These are phyloP conservation scores for Hemibagrus wyckioides DNA, from an alignment of 2,113 vertebrate genomes.

Conservation along the genomic window DNA sequence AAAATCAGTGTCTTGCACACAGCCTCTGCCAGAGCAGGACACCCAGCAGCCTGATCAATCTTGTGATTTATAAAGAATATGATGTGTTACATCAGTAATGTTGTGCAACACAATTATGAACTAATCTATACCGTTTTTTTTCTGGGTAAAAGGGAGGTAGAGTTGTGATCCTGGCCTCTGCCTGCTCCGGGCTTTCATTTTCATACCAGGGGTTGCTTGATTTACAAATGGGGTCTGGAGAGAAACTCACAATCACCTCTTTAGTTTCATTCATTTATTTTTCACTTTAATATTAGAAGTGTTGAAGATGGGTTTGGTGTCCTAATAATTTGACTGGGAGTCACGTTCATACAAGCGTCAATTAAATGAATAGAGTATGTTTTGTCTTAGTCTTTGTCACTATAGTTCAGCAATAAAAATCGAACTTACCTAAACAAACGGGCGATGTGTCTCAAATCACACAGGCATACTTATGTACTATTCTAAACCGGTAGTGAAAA, in stretches of 20 bases:
- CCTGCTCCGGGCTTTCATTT: not conserved
- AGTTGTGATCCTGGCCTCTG: not conserved
- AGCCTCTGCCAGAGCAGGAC: conserved; percentile 16
- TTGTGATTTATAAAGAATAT: conserved; percentile 11
- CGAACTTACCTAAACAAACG: not conserved
- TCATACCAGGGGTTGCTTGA: not conserved
- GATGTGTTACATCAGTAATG: conserved; percentile 10
- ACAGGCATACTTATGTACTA: not conserved
- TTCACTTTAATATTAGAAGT: not conserved
- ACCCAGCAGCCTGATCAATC: conserved; percentile 32
- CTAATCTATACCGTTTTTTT: conserved; percentile 7
- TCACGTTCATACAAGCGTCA: not conserved
- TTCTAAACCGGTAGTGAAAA: not conserved
- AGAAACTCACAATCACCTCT: not conserved
- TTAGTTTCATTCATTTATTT: not conserved
- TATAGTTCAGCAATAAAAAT: not conserved
- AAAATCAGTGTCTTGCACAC: conserved; percentile 43
- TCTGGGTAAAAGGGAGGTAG: not conserved
- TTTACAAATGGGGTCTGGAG: not conserved
- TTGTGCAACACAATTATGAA: conserved; percentile 7
- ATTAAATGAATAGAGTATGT: not conserved
- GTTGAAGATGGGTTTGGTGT: not conserved
- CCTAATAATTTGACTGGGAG: not conserved
- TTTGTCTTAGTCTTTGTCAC: not conserved
- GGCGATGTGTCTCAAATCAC: not conserved